Evolutionary conservation across 2,113 vertebrate species (phyloP), one percentile per base, ranked within the genome.

Genomic region (Melanerpes formicivorus): DNA sequence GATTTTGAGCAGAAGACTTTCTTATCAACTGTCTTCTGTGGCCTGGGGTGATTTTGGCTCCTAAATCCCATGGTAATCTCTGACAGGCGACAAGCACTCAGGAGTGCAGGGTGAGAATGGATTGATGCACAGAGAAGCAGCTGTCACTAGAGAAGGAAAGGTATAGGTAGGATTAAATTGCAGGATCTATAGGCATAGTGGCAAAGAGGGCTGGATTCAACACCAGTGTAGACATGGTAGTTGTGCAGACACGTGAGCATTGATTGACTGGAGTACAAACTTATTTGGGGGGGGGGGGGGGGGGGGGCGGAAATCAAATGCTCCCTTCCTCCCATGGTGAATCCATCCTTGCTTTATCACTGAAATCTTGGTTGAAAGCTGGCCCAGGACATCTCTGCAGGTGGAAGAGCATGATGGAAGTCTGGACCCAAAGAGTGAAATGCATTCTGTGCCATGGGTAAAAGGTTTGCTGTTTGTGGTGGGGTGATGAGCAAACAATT

Each of bases 1-100:
- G 92, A 93, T 90, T 93, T 84, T 52, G 76, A 81, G 73, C 34
- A 81, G 73, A 63, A 83, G 29, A 82, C 79, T 84, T 94, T 88
- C 74, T 90, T 60, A 88, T 59, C 29, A 44, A 23, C 67, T 30
- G 10, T 72, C 16, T 76, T 73, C 71, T 52, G 34, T 40, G 59
- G n/a, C 29, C 40, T 65, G n/a, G 54, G 29, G 42, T 48, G 30
- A 15, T 81, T 78, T 48, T 1, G 0, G 2, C 54, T 78, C 34
- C 54, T 76, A 75, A 90, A 79, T 58, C 59, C 32, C 44, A 18
- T 26, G 46, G n/a, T 69, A 69, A 85, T 55, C 37, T 25, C 66
- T 75, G 25, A 78, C 3, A 19, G 8, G 9, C 7, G 21, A 32
- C 23, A 27, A 86, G 62, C 7, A 9, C 22, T 54, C 54, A 19